Conservation (phyloP, 1,140 invertebrate species). For the Chrysopa pallens region DNA sequence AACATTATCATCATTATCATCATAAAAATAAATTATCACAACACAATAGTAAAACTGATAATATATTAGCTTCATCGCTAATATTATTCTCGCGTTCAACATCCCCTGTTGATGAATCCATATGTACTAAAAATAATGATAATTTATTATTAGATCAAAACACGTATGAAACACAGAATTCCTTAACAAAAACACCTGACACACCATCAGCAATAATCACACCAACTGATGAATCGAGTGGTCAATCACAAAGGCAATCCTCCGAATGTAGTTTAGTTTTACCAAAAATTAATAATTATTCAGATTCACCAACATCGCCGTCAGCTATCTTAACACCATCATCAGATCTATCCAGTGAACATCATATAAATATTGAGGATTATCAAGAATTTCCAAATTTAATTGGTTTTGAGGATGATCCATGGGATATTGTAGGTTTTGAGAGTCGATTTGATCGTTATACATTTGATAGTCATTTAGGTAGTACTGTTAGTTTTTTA, state of each 20-base stretch:
- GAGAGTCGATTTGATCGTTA: conserved; percentile 19
- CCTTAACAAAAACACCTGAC: conserved; percentile 13
- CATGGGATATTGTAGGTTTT: conserved; percentile 19
- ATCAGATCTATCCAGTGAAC: conserved; percentile 15
- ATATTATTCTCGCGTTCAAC: not conserved
- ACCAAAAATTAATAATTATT: conserved; percentile 9
- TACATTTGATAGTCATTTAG: conserved; percentile 6
- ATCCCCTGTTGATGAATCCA: not conserved
- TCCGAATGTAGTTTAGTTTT: conserved; percentile 28
- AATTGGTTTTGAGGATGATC: conserved; percentile 16
- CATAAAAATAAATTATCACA: not conserved
- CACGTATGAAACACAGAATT: not conserved
- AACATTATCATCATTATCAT: not conserved
- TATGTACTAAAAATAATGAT: not conserved
- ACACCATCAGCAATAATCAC: conserved; percentile 17
- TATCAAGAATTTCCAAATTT: conserved; percentile 14
- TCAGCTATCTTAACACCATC: conserved; percentile 35
- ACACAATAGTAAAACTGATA: not conserved
- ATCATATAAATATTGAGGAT: conserved; percentile 8
- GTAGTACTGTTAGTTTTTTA: conserved; percentile 14
- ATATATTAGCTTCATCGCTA: no score
- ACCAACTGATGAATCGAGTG: conserved; percentile 18
- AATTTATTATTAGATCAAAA: not conserved
- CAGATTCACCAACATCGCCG: conserved; percentile 26
- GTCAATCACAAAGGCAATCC: conserved; percentile 35